These are phyloP conservation scores for Trididemnum clinides DNA, from an alignment of 23 tunicate genomes.

Conservation along the genomic window DNA sequence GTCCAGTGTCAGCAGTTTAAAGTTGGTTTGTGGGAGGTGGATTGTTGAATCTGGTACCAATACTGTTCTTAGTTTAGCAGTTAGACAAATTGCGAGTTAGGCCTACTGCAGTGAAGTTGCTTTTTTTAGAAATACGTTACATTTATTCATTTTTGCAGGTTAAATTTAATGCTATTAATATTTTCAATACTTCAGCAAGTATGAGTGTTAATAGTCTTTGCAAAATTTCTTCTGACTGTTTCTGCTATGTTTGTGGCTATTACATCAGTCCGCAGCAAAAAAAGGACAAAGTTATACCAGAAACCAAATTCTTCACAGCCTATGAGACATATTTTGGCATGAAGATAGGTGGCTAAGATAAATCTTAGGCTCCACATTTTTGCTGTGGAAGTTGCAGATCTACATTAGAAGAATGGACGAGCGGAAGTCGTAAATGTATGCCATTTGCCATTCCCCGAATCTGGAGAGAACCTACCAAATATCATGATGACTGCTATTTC, in stretches of 20 bases:
- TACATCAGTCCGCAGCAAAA: neutral
- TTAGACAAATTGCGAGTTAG: too few relatives aligned
- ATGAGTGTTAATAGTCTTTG: neutral
- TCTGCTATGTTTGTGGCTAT: neutral
- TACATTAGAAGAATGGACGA: conserved; percentile 24
- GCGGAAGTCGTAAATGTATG: conserved; percentile 24
- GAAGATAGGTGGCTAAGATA: conserved; percentile 24
- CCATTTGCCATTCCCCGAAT: conserved; percentile 20
- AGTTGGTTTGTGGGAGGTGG: too few relatives aligned
- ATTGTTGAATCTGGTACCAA: too few relatives aligned
- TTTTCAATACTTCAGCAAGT: too few relatives aligned
- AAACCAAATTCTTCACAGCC: neutral
- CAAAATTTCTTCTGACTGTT: neutral
- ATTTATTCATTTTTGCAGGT: neutral
- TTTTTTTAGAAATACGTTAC: neutral
- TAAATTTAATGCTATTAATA: too few relatives aligned
- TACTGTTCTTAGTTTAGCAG: too few relatives aligned
- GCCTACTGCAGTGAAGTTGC: neutral
- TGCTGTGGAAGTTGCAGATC: conserved; percentile 27
- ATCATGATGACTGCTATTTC: conserved; percentile 6
- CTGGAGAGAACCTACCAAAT: conserved; percentile 13
- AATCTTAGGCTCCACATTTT: conserved; percentile 28
- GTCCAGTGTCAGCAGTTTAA: too few relatives aligned
- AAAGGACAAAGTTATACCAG: neutral
- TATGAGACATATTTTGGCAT: conserved; percentile 3